phyloP scores from a whole-genome alignment of 2,113 vertebrate species.

The Platichthys flesus region DNA sequence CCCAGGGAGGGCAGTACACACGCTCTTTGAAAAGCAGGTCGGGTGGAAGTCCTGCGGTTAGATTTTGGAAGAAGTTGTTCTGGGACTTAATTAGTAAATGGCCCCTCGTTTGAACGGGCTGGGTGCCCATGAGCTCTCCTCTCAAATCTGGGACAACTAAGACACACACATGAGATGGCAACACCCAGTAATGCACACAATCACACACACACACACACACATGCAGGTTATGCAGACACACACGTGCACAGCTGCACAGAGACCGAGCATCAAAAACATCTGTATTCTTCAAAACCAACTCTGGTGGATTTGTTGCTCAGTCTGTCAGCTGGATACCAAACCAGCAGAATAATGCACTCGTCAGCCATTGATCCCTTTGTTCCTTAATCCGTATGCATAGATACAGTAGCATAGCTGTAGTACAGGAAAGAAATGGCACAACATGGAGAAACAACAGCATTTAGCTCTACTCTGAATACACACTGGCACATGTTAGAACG shows the following conservation, averaged over 20 bases:
- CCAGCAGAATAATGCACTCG: not conserved
- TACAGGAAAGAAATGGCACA: not conserved
- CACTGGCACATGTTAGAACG: too few relatives aligned
- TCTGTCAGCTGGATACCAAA: too few relatives aligned
- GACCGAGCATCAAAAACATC: not conserved
- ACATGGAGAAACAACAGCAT: not conserved
- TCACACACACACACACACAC: not conserved
- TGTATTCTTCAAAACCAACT: not conserved
- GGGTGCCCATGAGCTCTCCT: conserved; percentile 65
- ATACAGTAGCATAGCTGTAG: not conserved
- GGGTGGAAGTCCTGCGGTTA: conserved; percentile 65
- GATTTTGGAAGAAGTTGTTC: conserved; percentile 63
- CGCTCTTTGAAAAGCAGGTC: conserved; percentile 63
- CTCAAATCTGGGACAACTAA: conserved; percentile 68
- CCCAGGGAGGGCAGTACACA: conserved; percentile 17
- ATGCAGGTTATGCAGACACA: too few relatives aligned
- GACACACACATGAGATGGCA: not conserved
- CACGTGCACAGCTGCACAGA: not conserved
- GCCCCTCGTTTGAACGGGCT: conserved; percentile 49
- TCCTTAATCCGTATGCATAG: not conserved
- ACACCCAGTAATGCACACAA: too few relatives aligned
- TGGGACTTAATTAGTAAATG: conserved; percentile 78
- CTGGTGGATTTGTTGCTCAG: not conserved
- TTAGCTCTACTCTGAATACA: not conserved
- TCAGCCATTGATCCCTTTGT: not conserved